phyloP scores from a whole-genome alignment of 2,797 vertebrate species.

The Anguilla anguilla region DNA sequence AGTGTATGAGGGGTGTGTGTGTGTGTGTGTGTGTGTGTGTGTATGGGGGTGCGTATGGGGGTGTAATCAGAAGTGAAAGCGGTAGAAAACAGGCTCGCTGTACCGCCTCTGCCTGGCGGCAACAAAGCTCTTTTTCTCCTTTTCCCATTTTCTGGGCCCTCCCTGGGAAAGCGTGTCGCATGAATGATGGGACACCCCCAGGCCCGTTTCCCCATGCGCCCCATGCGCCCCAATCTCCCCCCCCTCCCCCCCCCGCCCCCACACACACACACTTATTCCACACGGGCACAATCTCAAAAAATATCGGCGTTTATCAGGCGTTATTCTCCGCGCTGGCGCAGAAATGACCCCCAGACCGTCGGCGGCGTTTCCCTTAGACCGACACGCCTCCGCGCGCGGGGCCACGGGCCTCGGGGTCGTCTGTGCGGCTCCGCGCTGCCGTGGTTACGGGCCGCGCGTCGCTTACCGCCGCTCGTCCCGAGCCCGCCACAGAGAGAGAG shows the following conservation, averaged over 20 bases:
- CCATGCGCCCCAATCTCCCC: conserved; percentile 63
- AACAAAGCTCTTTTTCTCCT: conserved; percentile 64
- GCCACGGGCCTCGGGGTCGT: conserved; percentile 64
- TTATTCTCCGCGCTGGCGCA: conserved; percentile 68
- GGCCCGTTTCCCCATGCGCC: conserved; percentile 71
- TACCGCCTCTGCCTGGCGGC: conserved; percentile 68
- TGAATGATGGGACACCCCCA: conserved; percentile 68
- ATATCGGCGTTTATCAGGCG: conserved; percentile 70
- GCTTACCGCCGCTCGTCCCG: too few species aligned
- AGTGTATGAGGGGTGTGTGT: not conserved
- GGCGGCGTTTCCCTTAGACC: conserved; percentile 70
- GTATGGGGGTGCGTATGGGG: conserved; percentile 52
- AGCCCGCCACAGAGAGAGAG: conserved; percentile 8
- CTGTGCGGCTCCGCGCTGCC: conserved; percentile 41
- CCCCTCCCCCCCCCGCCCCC: conserved; percentile 51
- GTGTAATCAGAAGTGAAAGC: conserved; percentile 66
- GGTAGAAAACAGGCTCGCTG: conserved; percentile 70
- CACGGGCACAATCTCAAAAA: conserved; percentile 67
- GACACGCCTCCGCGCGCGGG: conserved; percentile 67
- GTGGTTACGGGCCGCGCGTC: not conserved
- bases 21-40: not conserved
- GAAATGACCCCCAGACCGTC: conserved; percentile 73
- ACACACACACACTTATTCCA: not conserved
- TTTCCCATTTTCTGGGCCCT: conserved; percentile 54
- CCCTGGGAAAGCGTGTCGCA: conserved; percentile 66